Evolutionary conservation across 2,888 invertebrate genomes (phyloP).

Genomic region (Leptinotarsa haldemani): DNA sequence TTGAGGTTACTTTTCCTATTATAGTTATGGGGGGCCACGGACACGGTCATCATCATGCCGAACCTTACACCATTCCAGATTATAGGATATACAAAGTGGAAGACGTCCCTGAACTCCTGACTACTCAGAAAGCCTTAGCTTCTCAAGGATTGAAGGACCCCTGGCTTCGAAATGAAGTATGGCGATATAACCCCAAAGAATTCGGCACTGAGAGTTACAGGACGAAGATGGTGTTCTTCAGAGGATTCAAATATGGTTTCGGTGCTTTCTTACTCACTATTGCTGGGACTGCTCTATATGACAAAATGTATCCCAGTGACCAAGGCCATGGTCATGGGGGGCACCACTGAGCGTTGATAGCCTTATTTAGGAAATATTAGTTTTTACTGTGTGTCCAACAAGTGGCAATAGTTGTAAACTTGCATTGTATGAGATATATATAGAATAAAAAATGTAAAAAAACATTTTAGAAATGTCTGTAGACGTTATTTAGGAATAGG

Average conservation of each 20-base stretch:
- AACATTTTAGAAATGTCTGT: background rate
- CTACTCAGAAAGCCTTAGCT: conserved; percentile 74
- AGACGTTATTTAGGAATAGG: too few species aligned
- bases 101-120: conserved; percentile 74
- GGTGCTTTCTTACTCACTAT: conserved; percentile 71
- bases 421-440: background rate
- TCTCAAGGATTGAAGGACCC: conserved; percentile 83
- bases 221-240: conserved; percentile 67
- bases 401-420: background rate
- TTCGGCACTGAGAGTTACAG: conserved; percentile 71
- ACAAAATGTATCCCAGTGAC: conserved; percentile 58
- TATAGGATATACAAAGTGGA: conserved; percentile 79
- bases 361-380: background rate
- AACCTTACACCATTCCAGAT: conserved; percentile 77
- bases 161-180: conserved; percentile 90
- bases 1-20: conserved; percentile 30
- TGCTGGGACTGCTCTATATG: conserved; percentile 61
- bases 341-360: conserved; percentile 28
- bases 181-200: conserved; percentile 76
- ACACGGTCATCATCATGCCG: conserved; percentile 68
- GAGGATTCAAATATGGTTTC: conserved; percentile 77
- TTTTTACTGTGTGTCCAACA: background rate
- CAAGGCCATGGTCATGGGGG: conserved; percentile 68
- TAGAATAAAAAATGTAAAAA: background rate
- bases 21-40: conserved; percentile 56